Percentiles rank a stretch among this genome's conserved stretches.
phyloP scores from a whole-genome alignment of 2,888 invertebrate species.

The Eupithecia centaureata region DNA sequence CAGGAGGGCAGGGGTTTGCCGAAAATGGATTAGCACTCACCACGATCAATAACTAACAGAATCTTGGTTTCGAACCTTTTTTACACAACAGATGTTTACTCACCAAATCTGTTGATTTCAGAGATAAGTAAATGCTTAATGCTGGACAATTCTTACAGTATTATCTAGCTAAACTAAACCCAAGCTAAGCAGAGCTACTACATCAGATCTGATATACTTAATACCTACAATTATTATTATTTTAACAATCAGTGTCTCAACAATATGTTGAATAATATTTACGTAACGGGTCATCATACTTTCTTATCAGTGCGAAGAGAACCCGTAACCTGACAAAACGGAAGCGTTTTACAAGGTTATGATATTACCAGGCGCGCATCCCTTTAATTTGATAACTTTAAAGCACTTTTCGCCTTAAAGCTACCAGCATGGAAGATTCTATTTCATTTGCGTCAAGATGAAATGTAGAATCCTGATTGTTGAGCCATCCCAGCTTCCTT shows the following conservation, averaged over 20 bases:
- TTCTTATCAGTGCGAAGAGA: background rate
- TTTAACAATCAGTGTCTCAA: background rate
- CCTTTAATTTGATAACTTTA: background rate
- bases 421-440: background rate
- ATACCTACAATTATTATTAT: background rate
- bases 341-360: constrained; percentile 5
- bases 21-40: constrained; percentile 34
- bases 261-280: constrained; percentile 3
- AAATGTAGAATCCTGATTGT: background rate
- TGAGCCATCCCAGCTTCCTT: background rate
- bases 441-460: background rate
- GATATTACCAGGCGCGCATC: background rate
- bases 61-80: constrained; percentile 2
- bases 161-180: too few species aligned
- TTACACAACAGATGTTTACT: constrained; percentile 2
- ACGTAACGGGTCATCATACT: background rate
- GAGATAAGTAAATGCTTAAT: background rate
- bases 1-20: constrained; percentile 45
- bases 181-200: background rate
- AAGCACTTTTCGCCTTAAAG: background rate
- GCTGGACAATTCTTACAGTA: background rate
- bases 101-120: background rate
- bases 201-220: background rate
- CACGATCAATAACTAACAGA: constrained; percentile 7
- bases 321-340: background rate